A percentile compares a stretch with the other conserved stretches of the same genome.
These are phyloP conservation scores for Euura saliciscinereae DNA, from an alignment of 1,140 invertebrate species.

Conservation along the genomic window DNA sequence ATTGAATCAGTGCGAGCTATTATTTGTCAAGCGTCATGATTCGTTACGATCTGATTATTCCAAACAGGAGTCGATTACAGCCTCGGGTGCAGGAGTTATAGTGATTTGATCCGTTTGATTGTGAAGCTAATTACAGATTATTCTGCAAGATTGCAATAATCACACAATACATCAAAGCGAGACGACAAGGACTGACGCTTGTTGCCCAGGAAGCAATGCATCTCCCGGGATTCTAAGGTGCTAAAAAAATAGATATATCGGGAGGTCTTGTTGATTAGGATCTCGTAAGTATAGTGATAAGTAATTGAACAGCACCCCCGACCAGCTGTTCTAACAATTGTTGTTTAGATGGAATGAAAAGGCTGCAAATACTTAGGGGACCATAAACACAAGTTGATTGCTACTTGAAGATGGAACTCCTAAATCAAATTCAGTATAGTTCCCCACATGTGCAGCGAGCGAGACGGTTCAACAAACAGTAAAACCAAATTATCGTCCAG, in stretches of 20 bases:
- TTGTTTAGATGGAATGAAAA: too few relatives aligned
- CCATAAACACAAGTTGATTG: too few relatives aligned
- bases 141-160: neutral
- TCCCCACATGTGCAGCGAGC: neutral
- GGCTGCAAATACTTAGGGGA: too few relatives aligned
- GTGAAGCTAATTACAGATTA: neutral
- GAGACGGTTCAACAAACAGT: slow-evolving; percentile 19
- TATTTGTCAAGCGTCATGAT: neutral
- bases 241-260: too few relatives aligned
- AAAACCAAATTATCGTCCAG: slow-evolving; percentile 36
- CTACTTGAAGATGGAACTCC: neutral
- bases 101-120: neutral
- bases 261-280: too few relatives aligned
- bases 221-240: too few relatives aligned
- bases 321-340: too few relatives aligned
- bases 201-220: too few relatives aligned
- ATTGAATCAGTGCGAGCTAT: neutral
- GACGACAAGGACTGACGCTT: too few relatives aligned
- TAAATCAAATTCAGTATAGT: neutral
- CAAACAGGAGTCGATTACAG: neutral
- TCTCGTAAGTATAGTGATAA: too few relatives aligned
- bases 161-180: neutral
- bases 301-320: too few relatives aligned
- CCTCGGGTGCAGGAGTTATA: neutral
- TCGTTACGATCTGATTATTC: neutral